Conservation (phyloP, 2,888 invertebrate genomes). For the Blomia tropicalis region DNA sequence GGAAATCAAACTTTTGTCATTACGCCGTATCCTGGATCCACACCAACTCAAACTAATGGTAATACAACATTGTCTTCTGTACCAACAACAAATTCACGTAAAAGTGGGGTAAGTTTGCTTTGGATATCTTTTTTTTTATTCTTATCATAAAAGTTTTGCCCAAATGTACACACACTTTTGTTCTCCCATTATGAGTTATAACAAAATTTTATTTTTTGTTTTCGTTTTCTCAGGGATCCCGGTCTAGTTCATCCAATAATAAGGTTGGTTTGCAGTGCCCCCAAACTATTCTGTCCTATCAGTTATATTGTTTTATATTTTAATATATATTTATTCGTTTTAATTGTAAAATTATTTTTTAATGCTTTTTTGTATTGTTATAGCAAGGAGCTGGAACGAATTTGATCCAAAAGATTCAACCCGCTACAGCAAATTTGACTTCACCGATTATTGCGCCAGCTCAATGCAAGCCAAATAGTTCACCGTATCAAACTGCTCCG, state of each 20-base stretch:
- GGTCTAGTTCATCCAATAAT: not conserved
- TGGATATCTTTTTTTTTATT: no score
- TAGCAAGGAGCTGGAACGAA: not conserved
- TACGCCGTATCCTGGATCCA: no score
- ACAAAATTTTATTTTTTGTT: no score
- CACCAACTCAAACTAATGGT: not conserved
- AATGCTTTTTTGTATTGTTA: not conserved
- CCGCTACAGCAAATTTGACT: not conserved
- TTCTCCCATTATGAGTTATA: no score
- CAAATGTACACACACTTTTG: not conserved
- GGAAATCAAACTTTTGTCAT: no score
- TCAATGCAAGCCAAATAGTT: slow-evolving; percentile 9
- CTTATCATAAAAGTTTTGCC: no score
- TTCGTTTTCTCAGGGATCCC: no score
- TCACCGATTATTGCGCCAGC: slow-evolving; percentile 1
- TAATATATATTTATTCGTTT: not conserved
- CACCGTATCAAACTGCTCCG: not conserved
- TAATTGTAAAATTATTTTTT: not conserved
- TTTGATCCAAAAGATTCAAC: slow-evolving; percentile 15
- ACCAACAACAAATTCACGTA: no score
- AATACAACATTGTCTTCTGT: not conserved
- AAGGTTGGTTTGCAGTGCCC: slow-evolving; percentile 1
- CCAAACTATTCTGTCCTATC: not conserved
- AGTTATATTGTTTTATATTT: not conserved
- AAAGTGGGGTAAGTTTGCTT: no score